Conservation (phyloP, 2,888 invertebrate genomes). For the Lasioglossum vierecki region DNA sequence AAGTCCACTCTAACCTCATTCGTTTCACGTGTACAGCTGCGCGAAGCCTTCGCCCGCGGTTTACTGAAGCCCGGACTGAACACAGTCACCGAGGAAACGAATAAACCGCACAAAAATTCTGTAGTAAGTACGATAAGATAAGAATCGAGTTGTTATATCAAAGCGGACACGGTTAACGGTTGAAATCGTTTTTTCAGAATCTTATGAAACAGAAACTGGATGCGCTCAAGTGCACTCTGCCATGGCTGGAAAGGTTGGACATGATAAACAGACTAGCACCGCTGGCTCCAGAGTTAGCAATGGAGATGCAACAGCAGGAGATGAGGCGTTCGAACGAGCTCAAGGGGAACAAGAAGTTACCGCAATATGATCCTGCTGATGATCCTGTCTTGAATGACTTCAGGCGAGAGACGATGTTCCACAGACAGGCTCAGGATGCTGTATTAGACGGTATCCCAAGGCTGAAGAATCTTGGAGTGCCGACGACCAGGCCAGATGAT, state of each 20-base stretch:
- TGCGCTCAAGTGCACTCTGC: conserved; percentile 89
- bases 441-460: conserved; percentile 92
- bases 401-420: conserved; percentile 94
- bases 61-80: conserved; percentile 94
- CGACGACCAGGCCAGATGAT: conserved; percentile 95
- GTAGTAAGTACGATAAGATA: conserved; percentile 85
- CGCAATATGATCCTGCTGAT: conserved; percentile 87
- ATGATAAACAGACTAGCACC: conserved; percentile 91
- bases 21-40: conserved; percentile 87
- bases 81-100: conserved; percentile 86
- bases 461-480: conserved; percentile 90
- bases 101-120: conserved; percentile 89
- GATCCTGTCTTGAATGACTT: conserved; percentile 96
- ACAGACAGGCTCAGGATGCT: conserved; percentile 94
- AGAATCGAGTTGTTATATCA: neutral
- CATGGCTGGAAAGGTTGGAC: conserved; percentile 95
- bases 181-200: conserved; percentile 79
- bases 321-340: conserved; percentile 88
- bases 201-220: conserved; percentile 89
- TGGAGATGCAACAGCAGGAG: conserved; percentile 91
- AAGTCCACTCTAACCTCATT: conserved; percentile 65
- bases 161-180: neutral
- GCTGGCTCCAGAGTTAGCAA: conserved; percentile 92
- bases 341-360: conserved; percentile 89
- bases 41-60: conserved; percentile 95